Evolutionary conservation across 2,113 vertebrate species (phyloP).

Genomic region (Cochlearius cochlearius): DNA sequence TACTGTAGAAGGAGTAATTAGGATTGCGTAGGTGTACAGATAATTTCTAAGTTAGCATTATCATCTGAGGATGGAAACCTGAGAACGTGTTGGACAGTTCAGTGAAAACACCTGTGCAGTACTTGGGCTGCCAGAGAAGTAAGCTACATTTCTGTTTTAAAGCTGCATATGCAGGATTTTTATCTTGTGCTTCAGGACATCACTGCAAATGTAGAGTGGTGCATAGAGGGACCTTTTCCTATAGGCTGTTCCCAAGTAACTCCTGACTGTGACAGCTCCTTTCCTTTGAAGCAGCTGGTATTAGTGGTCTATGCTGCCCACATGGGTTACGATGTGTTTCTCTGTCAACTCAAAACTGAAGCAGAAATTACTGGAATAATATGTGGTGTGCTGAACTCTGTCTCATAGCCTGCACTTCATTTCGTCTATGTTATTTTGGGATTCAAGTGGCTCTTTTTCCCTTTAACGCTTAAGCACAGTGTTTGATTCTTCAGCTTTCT

Average conservation of each 20-base stretch:
- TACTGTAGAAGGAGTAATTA: background rate
- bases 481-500: background rate
- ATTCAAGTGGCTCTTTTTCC: background rate
- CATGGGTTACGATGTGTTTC: background rate
- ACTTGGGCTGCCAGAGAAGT: background rate
- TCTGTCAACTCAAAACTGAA: background rate
- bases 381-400: background rate
- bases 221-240: background rate
- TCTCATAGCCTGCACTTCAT: background rate
- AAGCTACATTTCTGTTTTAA: background rate
- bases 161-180: background rate
- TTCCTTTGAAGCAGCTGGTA: background rate
- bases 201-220: too few relatives aligned
- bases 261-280: background rate
- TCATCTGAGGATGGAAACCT: background rate
- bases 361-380: background rate
- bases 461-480: background rate
- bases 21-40: background rate
- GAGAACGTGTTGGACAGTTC: background rate
- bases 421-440: background rate
- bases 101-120: background rate
- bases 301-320: background rate
- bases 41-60: background rate
- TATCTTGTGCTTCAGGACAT: background rate
- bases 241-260: background rate